Base-by-base conservation (phyloP, 2,888 invertebrate genomes). In the Parnassius smintheus region DNA sequence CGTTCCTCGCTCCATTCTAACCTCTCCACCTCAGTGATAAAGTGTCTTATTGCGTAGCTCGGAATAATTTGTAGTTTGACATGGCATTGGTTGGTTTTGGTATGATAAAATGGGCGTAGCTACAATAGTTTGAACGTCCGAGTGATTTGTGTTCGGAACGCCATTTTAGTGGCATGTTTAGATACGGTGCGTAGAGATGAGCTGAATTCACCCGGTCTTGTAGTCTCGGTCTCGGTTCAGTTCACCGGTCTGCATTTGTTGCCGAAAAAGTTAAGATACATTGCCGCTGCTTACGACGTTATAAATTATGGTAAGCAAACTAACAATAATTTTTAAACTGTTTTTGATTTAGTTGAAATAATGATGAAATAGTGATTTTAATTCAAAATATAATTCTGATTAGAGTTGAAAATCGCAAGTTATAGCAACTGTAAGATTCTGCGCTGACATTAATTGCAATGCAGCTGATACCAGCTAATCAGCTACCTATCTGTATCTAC, bases 11-110 rank as follows among this genome's bases (percentile, higher is more conserved):
- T 25, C 61, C 49, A 68, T 59, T 65, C 56, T 62, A 58, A 58
- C 68, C 71, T 68, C 62, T 76, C 71, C 56, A 9, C 9, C 54
- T 25, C 25, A 10, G 53, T 1, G 2, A 51, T 72, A 76, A 59
- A 64, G 68, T 52, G 59, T 52, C 44, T 50, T 60, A 61, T 66
- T 67, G 45, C 56, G 58, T 67, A 65, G 48, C 10, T 18, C 42
- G 46, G 48, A 66, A 65, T 78, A 64, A 72, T 76, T 75, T 75
- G 80, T 80, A 72, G 68, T 71, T 82, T 81, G 80, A 82, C 81
- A 83, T 89, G 84, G 85, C 84, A 90, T 90, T 90, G 90, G 90
- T 87, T 70, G 83, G 80, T 85, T 88, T 88, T 85, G 81, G 88
- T 82, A 79, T 82, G 82, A 85, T 83, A 83, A 84, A 82, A 89